Base-by-base conservation (phyloP, 1,140 invertebrate genomes). In the Neodiprion lecontei region DNA sequence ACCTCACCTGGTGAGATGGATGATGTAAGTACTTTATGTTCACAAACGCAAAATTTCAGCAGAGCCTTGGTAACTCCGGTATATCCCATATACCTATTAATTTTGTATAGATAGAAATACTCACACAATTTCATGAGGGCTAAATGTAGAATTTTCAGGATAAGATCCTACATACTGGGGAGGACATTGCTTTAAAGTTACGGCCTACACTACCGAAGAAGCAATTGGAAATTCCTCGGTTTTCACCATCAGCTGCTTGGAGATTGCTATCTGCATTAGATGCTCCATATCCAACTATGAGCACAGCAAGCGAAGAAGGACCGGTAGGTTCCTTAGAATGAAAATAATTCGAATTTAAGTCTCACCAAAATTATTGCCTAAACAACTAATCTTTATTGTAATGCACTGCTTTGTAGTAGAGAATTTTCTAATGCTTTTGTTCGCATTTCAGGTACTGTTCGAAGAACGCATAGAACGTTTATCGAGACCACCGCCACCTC, bases 221-320 rank as follows among this genome's bases (percentile, higher is more conserved):
- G 78, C 92, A 92, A 79, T 88, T 91, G 12, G 92, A 94, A 73
- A 92, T 94, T 23, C 94, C 95, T 0, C 86, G 93, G 75, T 96
- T 96, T 87, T 96, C 94, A 14, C 95, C 95, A 3, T 91, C 93
- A 0, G 91, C 94, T n/a, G 95, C 95, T 0, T 96, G 95, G 95
- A 90, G 93, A 78, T 90, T 93, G 28, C 87, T 96, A 7, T 91
- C 91, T 9, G 85, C 85, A n/a, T 70, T 82, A 68, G 86, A 88
- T 70, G 81, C 80, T 0, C 83, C 79, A 5, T 85, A 81, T 21
- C 85, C 85, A 48, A 80, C 81, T 10, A 84, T 81, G 82, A 85
- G 84, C 72, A 85, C 82, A 17, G 80, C 82, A 21, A 85, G 84
- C 71, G 86, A 86, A 66, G 87, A 86, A 75, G 72, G 82, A 71